phyloP scores from a whole-genome alignment of 64 coral and sea anemone genomes.

The Stichodactyla helianthus region DNA sequence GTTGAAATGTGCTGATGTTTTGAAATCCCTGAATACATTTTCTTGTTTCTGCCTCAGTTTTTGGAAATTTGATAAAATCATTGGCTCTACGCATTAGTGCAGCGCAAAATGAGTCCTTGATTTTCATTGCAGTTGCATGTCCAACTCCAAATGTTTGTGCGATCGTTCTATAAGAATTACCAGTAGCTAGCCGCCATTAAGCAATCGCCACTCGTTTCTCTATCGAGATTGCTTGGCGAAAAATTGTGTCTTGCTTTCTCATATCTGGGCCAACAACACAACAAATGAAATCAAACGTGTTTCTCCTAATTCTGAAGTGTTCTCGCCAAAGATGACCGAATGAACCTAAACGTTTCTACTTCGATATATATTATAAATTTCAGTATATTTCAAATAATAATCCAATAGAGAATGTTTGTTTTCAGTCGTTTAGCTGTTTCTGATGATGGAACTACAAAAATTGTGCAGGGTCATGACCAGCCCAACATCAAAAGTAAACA shows the following conservation, averaged over 20 bases:
- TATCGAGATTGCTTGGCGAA: conserved; percentile 19
- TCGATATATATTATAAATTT: too few species aligned
- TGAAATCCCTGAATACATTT: conserved; percentile 26
- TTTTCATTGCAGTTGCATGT: conserved; percentile 11
- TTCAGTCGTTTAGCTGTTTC: too few species aligned
- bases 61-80: conserved; percentile 36
- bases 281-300: conserved; percentile 39
- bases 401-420: too few species aligned
- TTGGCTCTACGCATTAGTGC: not conserved
- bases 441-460: too few species aligned
- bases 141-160: conserved; percentile 13
- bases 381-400: too few species aligned
- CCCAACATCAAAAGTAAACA: too few species aligned
- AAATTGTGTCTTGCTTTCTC: conserved; percentile 24
- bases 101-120: not conserved
- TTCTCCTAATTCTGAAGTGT: conserved; percentile 41
- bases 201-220: conserved; percentile 26
- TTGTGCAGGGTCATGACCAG: too few species aligned
- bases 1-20: conserved; percentile 7
- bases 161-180: conserved; percentile 6
- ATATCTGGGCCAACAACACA: conserved; percentile 29
- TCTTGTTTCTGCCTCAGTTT: conserved; percentile 4
- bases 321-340: conserved; percentile 34
- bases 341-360: too few species aligned
- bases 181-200: conserved; percentile 22